These are phyloP conservation scores for Helicorthomorpha holstii DNA, from an alignment of 1,140 invertebrate species.

Conservation along the genomic window DNA sequence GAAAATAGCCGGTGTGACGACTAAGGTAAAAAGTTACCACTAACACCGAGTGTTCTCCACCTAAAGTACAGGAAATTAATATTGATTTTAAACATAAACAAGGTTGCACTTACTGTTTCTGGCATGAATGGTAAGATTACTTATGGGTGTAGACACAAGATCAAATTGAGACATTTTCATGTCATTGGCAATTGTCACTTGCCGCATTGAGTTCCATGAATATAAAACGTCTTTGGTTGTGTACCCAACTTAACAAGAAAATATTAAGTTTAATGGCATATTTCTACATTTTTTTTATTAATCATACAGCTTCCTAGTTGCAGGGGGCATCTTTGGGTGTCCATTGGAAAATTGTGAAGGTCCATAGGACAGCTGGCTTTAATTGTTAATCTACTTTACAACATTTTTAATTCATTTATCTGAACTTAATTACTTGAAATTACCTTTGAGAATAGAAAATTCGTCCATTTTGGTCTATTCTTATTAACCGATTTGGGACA, in stretches of 20 bases:
- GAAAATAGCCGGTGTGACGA: slow-evolving; percentile 33
- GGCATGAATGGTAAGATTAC: slow-evolving; percentile 43
- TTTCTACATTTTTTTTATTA: too few species aligned
- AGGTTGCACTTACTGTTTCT: slow-evolving; percentile 21
- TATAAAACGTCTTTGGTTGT: slow-evolving; percentile 74
- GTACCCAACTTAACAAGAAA: slow-evolving; percentile 58
- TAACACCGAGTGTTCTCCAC: slow-evolving; percentile 12
- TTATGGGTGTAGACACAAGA: slow-evolving; percentile 63
- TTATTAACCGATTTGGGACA: slow-evolving; percentile 77
- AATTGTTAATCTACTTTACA: slow-evolving; percentile 66
- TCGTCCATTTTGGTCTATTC: slow-evolving; percentile 61
- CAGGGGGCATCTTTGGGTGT: slow-evolving; percentile 75
- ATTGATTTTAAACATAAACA: neutral
- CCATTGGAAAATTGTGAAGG: slow-evolving; percentile 90
- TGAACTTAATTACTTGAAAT: slow-evolving; percentile 1
- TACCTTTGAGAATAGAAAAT: slow-evolving; percentile 91
- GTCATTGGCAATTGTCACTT: slow-evolving; percentile 68
- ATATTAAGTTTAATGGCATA: too few species aligned
- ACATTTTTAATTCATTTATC: too few species aligned
- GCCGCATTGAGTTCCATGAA: slow-evolving; percentile 64
- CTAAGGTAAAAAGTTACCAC: slow-evolving; percentile 32
- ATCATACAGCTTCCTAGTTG: slow-evolving; percentile 89
- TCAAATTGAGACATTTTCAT: slow-evolving; percentile 86
- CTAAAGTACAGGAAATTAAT: neutral
- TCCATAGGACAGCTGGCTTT: slow-evolving; percentile 97